These are phyloP conservation scores for Coranthus polyacanthus DNA, from an alignment of 2,797 vertebrate genomes.

Conservation along the genomic window DNA sequence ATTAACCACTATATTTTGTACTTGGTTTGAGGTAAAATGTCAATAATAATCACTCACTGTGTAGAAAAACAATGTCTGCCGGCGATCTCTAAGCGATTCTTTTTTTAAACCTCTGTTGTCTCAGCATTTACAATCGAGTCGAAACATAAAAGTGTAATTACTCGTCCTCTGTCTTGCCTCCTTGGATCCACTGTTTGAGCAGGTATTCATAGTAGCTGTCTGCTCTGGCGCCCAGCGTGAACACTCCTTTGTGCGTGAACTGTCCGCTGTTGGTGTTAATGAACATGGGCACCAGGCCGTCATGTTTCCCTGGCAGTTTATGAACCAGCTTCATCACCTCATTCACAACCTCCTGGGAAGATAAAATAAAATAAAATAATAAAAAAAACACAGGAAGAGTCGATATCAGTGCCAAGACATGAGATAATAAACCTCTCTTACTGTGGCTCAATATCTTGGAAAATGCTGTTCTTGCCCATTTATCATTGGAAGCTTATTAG, in stretches of 20 bases:
- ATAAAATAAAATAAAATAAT: neutral
- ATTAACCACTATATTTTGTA: no score
- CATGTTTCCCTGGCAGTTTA: conserved; percentile 90
- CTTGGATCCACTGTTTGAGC: conserved; percentile 98
- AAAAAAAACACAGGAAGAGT: neutral
- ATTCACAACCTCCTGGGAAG: conserved; percentile 89
- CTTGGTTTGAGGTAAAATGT: no score
- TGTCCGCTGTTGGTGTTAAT: conserved; percentile 96
- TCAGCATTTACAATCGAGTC: neutral
- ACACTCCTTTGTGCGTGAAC: conserved; percentile 93
- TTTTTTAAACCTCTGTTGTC: no score
- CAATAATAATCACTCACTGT: no score
- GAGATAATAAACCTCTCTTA: conserved; percentile 11
- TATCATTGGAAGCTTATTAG: conserved; percentile 25
- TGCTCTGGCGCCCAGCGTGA: conserved; percentile 93
- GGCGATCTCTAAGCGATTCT: no score
- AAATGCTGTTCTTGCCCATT: conserved; percentile 12
- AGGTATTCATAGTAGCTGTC: conserved; percentile 99
- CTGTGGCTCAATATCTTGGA: conserved; percentile 2
- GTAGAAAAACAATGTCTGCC: no score
- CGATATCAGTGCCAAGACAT: neutral
- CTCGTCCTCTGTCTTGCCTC: conserved; percentile 91
- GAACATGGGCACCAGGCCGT: conserved; percentile 98
- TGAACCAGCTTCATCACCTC: conserved; percentile 91
- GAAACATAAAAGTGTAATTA: conserved; percentile 68